Base-by-base conservation (phyloP, 2,888 invertebrate genomes). In the Folsomia candida region DNA sequence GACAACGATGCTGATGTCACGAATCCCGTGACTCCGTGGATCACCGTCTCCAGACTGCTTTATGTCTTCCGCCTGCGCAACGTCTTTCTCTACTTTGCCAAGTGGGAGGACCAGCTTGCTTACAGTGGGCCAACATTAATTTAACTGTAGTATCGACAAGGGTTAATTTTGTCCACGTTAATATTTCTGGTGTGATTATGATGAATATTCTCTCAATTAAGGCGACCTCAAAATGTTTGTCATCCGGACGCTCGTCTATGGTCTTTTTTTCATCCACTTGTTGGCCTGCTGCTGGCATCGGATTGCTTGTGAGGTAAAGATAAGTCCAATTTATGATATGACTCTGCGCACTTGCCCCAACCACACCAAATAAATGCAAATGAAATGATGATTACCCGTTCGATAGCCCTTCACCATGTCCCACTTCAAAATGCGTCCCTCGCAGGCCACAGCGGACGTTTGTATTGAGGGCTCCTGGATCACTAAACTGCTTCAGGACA, bases 251-350 rank as follows among this genome's bases (percentile, higher is more conserved):
- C 24, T 68, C 9, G 20, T 78, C n/a, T 76, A 71, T 29, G 63
- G 67, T 18, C 27, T 71, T 9, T 74, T 76, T 22, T 26, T 80
- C 0, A 20, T 78, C 22, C 78, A 80, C 58, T 61, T 73, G 24
- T 70, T 73, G 58, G 78, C 73, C 20, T 80, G 78, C 54, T 29
- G 78, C 11, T 78, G 76, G 73, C 79, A 80, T 60, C 69, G 78
- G 6, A 27, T 78, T n/a, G 78, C 77, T 4, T 80, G 79, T 51
- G 37, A 68, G 9, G 76, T 76, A 69, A n/a, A n/a, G n/a, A n/a
- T n/a, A n/a, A n/a, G n/a, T n/a, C n/a, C n/a, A n/a, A n/a, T n/a
- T n/a, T n/a, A n/a, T n/a, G n/a, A n/a, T n/a, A n/a, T n/a, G n/a
- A n/a, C n/a, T n/a, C n/a, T n/a, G n/a, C n/a, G n/a, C n/a, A n/a